Conservation (phyloP, 1,140 invertebrate genomes). For the Zaprionus ghesquierei region DNA sequence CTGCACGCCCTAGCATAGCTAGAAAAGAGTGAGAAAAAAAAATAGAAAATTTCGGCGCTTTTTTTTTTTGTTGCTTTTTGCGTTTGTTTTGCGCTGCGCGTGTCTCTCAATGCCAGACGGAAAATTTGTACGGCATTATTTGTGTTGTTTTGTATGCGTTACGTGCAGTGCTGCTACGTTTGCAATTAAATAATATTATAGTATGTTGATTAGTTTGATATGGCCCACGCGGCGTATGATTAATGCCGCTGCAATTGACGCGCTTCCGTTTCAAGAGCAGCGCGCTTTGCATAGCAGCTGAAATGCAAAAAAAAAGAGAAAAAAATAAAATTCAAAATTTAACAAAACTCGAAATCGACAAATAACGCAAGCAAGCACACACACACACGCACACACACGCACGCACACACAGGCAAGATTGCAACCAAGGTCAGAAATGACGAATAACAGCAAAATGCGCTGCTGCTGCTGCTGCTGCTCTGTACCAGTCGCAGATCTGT, state of each 20-base stretch:
- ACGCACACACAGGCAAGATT: constrained; percentile 67
- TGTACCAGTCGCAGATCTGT: constrained; percentile 73
- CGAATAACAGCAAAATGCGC: constrained; percentile 81
- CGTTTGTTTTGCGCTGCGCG: constrained; percentile 24
- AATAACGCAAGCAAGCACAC: constrained; percentile 33
- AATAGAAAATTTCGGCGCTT: neutral
- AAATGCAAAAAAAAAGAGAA: constrained; percentile 64
- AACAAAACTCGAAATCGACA: constrained; percentile 50
- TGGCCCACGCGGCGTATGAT: constrained; percentile 46
- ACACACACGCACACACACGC: constrained; percentile 30
- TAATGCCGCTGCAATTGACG: constrained; percentile 39
- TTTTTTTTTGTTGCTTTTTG: neutral
- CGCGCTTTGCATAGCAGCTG: constrained; percentile 48
- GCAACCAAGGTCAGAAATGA: constrained; percentile 80
- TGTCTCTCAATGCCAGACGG: constrained; percentile 67
- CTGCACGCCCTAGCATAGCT: constrained; percentile 44
- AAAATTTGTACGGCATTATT: too few species aligned
- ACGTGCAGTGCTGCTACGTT: neutral
- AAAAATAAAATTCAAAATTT: constrained; percentile 46
- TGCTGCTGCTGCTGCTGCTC: constrained; percentile 31
- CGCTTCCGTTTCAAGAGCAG: constrained; percentile 2
- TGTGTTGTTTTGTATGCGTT: neutral
- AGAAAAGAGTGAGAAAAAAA: constrained; percentile 5
- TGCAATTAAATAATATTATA: constrained; percentile 9
- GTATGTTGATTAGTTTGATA: neutral